Evolutionary conservation across 2,888 invertebrate genomes (phyloP), one percentile per base, ranked within the genome.

Genomic region (Tolmerus cingulatus): DNA sequence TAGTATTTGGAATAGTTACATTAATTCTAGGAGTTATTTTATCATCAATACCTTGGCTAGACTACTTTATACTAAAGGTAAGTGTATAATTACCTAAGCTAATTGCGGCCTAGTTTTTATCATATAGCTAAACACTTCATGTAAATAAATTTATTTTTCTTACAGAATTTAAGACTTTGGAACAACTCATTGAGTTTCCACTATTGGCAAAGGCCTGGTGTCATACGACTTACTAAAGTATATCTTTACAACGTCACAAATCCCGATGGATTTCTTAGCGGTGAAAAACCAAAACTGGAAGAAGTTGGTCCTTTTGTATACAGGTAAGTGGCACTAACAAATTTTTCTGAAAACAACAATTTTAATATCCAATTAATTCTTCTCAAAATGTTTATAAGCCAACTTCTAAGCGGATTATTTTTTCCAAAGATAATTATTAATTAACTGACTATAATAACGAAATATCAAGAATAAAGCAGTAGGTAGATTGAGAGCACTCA

Each of bases 211-310:
- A 95, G 96, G 90, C 97, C 97, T 0, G 97, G 97, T 0, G 97
- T 97, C 14, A 94, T 96, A 89, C 93, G 97, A 88, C 93, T 97
- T 87, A 97, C 97, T 89, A 97, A 96, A 93, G 96, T 97, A 23
- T 97, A 97, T 91, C 97, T 97, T 90, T 97, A 97, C 94, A 97
- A 97, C 93, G 96, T 97, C 16, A 97, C 97, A 34, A 97, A 97
- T 92, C 95, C 97, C 0, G 96, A 97, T 87, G 96, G 94, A 1
- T 97, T 97, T 90, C 93, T 97, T 37, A 93, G 93, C 78, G 96
- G 96, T 0, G 97, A 97, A 91, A 97, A 96, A 90, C 97, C 97
- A 3, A 96, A 94, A 91, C 93, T 97, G 81, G 95, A 95, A 90
- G 97, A 97, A 93, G 94, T 97, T 12, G 97, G 97, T 4, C 97